Conservation (phyloP, 2,888 invertebrate species). For the Philonicus albiceps region DNA sequence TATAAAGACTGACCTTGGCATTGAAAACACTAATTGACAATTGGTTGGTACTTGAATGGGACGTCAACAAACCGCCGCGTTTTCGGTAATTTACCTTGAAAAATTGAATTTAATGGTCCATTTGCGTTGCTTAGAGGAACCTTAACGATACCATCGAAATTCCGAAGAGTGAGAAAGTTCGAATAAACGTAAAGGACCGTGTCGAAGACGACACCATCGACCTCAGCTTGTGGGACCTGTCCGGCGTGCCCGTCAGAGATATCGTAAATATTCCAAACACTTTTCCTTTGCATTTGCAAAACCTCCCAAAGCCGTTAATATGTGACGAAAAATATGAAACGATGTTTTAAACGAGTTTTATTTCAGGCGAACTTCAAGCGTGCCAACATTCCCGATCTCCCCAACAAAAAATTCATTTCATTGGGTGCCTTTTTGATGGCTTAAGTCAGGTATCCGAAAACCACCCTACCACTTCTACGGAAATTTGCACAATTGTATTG, state of each 20-base stretch:
- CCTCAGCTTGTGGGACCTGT: conserved; percentile 74
- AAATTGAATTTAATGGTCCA: background rate
- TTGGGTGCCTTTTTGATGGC: no score
- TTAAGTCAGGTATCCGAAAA: no score
- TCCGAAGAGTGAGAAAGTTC: conserved; percentile 63
- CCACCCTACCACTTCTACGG: no score
- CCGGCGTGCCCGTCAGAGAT: conserved; percentile 77
- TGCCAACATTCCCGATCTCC: conserved; percentile 73
- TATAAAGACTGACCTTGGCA: conserved; percentile 1
- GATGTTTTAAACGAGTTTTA: background rate
- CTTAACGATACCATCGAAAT: conserved; percentile 55
- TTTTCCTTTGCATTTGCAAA: background rate
- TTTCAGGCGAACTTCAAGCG: conserved; percentile 71
- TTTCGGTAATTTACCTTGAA: background rate
- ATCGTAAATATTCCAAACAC: conserved; percentile 68
- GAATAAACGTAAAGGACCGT: conserved; percentile 70
- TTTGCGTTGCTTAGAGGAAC: background rate
- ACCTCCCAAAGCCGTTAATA: background rate
- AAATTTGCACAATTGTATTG: no score
- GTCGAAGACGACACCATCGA: conserved; percentile 74
- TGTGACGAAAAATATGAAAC: background rate
- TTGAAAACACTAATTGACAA: conserved; percentile 16
- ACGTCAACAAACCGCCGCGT: conserved; percentile 30
- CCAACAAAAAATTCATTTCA: conserved; percentile 71
- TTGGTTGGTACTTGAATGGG: conserved; percentile 15